Base-by-base conservation (phyloP, 2,113 vertebrate species). In the Zosterops hypoxanthus region DNA sequence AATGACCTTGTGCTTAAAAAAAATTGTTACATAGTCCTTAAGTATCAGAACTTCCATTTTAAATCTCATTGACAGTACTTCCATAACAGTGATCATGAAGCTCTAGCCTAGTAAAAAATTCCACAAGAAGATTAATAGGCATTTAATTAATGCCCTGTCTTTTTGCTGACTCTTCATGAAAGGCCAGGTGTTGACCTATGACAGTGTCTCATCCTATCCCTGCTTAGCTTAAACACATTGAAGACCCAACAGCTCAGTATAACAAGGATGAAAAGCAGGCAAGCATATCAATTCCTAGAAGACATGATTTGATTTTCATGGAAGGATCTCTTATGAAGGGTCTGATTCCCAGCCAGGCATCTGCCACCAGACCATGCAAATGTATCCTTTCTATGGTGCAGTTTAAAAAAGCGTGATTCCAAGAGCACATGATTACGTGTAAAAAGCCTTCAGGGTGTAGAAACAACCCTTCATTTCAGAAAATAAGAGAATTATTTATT, bases 1-100 rank as follows among this genome's bases (percentile, higher is more conserved):
- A 92, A 95, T 61, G 68, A 90, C 86, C 90, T 88, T 3, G 4
- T 29, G 24, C 92, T 95, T 86, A 75, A 31, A 88, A 91, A 96
- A 95, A 82, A 88, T 24, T 71, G 69, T 78, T 78, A 50, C 41
- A 16, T 10, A 56, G 42, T 31, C 52, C 65, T 89, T 82, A 96
- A 95, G 8, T 7, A 78, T 71, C 52, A 76, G 28, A 75, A 21
- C 21, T 77, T 88, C 76, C 85, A 83, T 92, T 86, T 93, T 86
- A 86, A 94, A 75, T 81, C 88, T 92, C 85, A 71, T 84, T 88
- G 88, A 71, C 57, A 72, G 28, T 56, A 71, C 52, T 90, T 83
- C 80, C 56, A 18, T 71, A 92, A 78, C 24, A 78, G 69, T 2
- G 0, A 81, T 64, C 23, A 15, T 3, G 11, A 86, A 86, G 76